Percentiles rank a stretch among this genome's conserved stretches.
Conservation (phyloP, 2,888 invertebrate species). For the Subacronicta megacephala region DNA sequence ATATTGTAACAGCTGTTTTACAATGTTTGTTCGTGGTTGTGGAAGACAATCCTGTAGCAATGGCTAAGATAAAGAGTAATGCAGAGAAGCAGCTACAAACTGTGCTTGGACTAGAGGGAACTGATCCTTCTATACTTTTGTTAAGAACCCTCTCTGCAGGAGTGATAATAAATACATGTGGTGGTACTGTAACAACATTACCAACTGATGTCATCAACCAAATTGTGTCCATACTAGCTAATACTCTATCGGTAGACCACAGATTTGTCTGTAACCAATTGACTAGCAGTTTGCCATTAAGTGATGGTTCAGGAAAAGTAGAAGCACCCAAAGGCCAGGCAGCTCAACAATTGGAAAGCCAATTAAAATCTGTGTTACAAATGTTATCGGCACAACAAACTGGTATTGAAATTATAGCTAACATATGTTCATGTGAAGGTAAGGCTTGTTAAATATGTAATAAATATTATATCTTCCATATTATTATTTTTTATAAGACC, state of each 20-base stretch:
- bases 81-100: constrained; percentile 81
- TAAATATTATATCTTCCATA: background rate
- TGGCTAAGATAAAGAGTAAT: constrained; percentile 86
- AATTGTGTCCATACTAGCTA: constrained; percentile 86
- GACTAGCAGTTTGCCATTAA: constrained; percentile 84
- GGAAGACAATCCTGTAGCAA: constrained; percentile 91
- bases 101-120: constrained; percentile 78
- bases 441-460: constrained; percentile 41
- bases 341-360: constrained; percentile 80
- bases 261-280: constrained; percentile 83
- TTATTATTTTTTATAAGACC: too few relatives aligned
- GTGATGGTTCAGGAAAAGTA: constrained; percentile 69
- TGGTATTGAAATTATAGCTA: constrained; percentile 92
- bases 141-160: constrained; percentile 90
- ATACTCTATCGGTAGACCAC: constrained; percentile 88
- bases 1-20: constrained; percentile 89
- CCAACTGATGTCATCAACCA: constrained; percentile 83
- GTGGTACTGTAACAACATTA: constrained; percentile 76
- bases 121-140: constrained; percentile 78
- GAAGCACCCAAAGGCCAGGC: constrained; percentile 75
- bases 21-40: constrained; percentile 93
- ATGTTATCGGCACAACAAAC: constrained; percentile 92
- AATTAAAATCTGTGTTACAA: constrained; percentile 85
- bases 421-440: constrained; percentile 92
- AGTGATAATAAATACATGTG: constrained; percentile 88